Evolutionary conservation across 2,113 vertebrate species (phyloP), one percentile per base, ranked within the genome.

Genomic region (Xiphophorus maculatus): DNA sequence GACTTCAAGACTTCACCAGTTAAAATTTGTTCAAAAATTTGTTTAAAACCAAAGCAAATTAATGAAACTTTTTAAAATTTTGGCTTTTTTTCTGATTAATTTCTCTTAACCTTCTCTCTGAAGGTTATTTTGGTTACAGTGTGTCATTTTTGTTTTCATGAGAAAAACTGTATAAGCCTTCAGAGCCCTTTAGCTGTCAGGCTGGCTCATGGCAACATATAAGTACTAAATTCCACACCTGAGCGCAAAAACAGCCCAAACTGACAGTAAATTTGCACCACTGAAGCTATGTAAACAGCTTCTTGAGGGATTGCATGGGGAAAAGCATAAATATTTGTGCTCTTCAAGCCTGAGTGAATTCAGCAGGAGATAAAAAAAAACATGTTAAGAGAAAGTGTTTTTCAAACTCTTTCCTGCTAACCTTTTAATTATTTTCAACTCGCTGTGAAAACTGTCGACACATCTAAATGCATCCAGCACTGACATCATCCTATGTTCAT

Each of bases 21-120:
- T 72, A 58, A 70, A 48, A 79, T 77, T 40, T 35, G 35, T 35
- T 4, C 40, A 42, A 42, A 42, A 15, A 51, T 22, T 51, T 51
- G 22, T n/a, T 58, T 10, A 11, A n/a, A 25, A n/a, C 25, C 25
- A 25, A 54, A 9, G 5, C 22, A 54, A 25, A 54, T 58, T 25
- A 58, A 54, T 54, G 22, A 3, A 58, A 3, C 22, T 6, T 48
- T 48, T 15, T 48, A 4, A 17, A 5, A 48, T 17, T 19, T 48
- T 7, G 44, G 44, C 44, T 48, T 48, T 58, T 28, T 51, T 9
- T n/a, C 51, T 1, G 51, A 58, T 25, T 22, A 11, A 25, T 58
- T n/a, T 58, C 8, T 58, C 5, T 25, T 28, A 28, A 28, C 28
- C 28, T 28, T 28, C 28, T 28, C 28, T 28, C 28, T 58, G 3